Conservation (phyloP, 2,888 invertebrate species). For the Adelphocoris suturalis region DNA sequence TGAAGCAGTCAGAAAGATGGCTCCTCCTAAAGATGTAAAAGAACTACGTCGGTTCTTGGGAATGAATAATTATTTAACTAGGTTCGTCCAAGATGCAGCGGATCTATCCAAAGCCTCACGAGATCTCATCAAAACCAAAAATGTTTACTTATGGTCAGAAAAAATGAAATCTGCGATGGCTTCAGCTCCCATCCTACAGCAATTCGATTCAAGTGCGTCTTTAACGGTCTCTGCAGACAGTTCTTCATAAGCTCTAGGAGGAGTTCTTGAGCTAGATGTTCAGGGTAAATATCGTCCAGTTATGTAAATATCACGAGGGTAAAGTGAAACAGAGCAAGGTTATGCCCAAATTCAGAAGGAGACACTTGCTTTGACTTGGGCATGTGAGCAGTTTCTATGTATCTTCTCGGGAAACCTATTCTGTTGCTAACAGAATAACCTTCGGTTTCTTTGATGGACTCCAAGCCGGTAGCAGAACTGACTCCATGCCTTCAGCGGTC, state of each 20-base stretch:
- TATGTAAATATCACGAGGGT: background rate
- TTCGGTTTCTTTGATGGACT: background rate
- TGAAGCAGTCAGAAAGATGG: background rate
- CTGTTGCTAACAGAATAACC: background rate
- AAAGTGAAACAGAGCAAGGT: background rate
- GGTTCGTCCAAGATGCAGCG: background rate
- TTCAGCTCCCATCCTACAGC: background rate
- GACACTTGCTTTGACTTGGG: background rate
- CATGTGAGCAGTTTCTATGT: background rate
- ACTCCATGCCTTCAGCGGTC: no score
- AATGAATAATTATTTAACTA: background rate
- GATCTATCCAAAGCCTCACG: background rate
- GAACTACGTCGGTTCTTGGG: background rate
- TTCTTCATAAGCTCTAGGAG: background rate
- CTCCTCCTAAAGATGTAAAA: background rate
- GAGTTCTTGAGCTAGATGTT: background rate
- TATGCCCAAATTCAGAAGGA: conserved; percentile 18
- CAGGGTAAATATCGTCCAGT: background rate
- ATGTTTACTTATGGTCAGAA: background rate
- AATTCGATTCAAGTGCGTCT: background rate
- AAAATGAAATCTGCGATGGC: background rate
- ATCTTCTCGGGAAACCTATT: background rate
- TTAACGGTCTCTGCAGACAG: background rate
- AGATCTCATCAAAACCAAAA: background rate
- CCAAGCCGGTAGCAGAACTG: background rate